Base-by-base conservation (phyloP, 2,888 invertebrate species). In the Nineta flava region DNA sequence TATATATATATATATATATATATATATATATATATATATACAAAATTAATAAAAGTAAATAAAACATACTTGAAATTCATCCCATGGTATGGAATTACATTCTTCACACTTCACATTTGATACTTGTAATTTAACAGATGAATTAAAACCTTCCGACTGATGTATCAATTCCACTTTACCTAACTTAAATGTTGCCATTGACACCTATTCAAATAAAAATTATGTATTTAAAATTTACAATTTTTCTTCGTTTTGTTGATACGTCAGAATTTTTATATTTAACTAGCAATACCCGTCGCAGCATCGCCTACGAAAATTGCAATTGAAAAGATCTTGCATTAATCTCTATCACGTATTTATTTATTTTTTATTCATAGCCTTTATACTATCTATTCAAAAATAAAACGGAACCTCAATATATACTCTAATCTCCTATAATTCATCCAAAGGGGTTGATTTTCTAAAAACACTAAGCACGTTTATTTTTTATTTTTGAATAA, bases 41-140 rank as follows among this genome's bases (percentile, higher is more conserved):
- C 44, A 44, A 17, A 44, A 26, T 7, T 26, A 26, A 26, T 26
- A 26, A 19, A 19, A 26, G 26, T 26, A 26, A 26, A 26, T 26
- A 26, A 47, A 46, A 48, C 61, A 67, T 68, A 88, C 88, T 83
- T 94, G 93, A 72, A 95, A 85, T 68, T 93, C 93, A 62, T 93
- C 93, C 85, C 91, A 92, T 1, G 87, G 87, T 62, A 94, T 88
- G 41, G 87, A 81, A 40, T 82, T 77, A 61, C 88, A 90, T 65
- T 94, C 93, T 59, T 88, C 86, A 48, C 81, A 80, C 26, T 74
- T 74, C 6, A 94, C 68, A 55, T 84, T 74, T 9, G 79, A 75
- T 35, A 84, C 75, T 66, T 84, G 82, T 43, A 83, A 61, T 61
- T 81, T 79, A 41, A 83, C 71, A 1, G 75, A 70, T 1, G 84